These are phyloP conservation scores for Drosophila pectinifera DNA, from an alignment of 1,140 invertebrate genomes.

Conservation along the genomic window DNA sequence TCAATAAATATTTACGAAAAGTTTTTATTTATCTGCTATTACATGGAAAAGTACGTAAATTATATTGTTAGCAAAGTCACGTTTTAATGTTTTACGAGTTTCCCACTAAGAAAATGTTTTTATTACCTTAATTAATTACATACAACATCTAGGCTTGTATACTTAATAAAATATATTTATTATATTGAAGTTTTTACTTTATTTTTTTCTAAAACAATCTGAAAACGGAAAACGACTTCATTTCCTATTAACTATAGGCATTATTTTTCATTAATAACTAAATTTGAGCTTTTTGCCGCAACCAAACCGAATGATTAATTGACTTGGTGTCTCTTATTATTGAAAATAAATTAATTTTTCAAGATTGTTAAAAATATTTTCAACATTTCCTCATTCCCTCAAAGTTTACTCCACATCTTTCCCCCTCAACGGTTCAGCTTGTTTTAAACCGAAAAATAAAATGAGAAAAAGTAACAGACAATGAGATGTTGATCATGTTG, in stretches of 20 bases:
- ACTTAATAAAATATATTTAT: background rate
- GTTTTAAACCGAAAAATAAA: conserved; percentile 20
- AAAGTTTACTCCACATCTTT: conserved; percentile 19
- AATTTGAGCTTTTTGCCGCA: background rate
- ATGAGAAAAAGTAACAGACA: conserved; percentile 32
- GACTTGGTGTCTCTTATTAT: conserved; percentile 1
- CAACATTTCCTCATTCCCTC: conserved; percentile 27
- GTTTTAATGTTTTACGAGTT: too few species aligned
- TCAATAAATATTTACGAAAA: conserved; percentile 14
- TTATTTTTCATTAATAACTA: conserved; percentile 6
- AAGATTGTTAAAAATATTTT: conserved; percentile 1
- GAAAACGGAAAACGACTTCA: too few species aligned
- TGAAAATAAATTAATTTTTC: conserved; percentile 17
- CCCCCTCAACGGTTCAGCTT: conserved; percentile 11
- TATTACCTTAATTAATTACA: background rate
- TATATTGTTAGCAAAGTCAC: conserved; percentile 1
- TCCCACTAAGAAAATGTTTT: background rate
- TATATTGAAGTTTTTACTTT: background rate
- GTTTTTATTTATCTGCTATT: conserved; percentile 5
- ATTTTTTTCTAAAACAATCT: background rate
- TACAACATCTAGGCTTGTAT: too few species aligned
- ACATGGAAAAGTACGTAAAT: background rate
- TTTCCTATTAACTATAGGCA: background rate
- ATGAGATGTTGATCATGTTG: conserved; percentile 55
- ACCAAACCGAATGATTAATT: conserved; percentile 27